phyloP scores from a whole-genome alignment of 2,888 invertebrate species.

The Eledona agricola region DNA sequence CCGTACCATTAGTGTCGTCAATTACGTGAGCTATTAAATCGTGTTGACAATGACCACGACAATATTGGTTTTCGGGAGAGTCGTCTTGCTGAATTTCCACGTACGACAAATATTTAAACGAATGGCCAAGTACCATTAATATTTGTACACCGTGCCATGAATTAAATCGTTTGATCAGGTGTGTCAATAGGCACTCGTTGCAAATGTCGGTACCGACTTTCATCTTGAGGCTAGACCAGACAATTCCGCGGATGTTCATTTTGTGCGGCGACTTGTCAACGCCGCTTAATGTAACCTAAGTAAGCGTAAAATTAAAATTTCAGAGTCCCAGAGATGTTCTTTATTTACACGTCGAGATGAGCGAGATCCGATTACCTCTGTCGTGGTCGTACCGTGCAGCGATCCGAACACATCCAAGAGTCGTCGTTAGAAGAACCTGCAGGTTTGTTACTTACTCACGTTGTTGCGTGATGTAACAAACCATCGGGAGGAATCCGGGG shows the following conservation, averaged over 20 bases:
- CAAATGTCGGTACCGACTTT: slow-evolving; percentile 9
- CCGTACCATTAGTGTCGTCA: slow-evolving; percentile 25
- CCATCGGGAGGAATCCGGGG: slow-evolving; percentile 13
- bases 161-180: slow-evolving; percentile 22
- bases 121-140: slow-evolving; percentile 26
- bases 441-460: too few species aligned
- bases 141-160: slow-evolving; percentile 17
- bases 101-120: slow-evolving; percentile 30
- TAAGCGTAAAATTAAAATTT: slow-evolving; percentile 31
- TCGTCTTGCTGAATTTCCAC: slow-evolving; percentile 21
- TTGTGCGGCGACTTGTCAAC: slow-evolving; percentile 1
- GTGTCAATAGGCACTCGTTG: slow-evolving; percentile 22
- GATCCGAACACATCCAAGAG: too few species aligned
- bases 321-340: slow-evolving; percentile 12
- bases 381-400: too few species aligned
- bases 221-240: slow-evolving; percentile 7
- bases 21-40: slow-evolving; percentile 23
- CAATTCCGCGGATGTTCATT: too few species aligned
- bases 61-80: slow-evolving; percentile 22
- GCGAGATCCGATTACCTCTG: slow-evolving; percentile 19
- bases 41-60: slow-evolving; percentile 24
- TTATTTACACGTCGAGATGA: slow-evolving; percentile 18
- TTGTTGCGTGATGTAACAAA: slow-evolving; percentile 17
- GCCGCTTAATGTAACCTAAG: slow-evolving; percentile 17
- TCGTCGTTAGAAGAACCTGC: too few species aligned